A percentile compares a stretch with the other conserved stretches of the same genome.
Conservation (phyloP, 2,113 vertebrate species). For the Xyliphius kryptos region DNA sequence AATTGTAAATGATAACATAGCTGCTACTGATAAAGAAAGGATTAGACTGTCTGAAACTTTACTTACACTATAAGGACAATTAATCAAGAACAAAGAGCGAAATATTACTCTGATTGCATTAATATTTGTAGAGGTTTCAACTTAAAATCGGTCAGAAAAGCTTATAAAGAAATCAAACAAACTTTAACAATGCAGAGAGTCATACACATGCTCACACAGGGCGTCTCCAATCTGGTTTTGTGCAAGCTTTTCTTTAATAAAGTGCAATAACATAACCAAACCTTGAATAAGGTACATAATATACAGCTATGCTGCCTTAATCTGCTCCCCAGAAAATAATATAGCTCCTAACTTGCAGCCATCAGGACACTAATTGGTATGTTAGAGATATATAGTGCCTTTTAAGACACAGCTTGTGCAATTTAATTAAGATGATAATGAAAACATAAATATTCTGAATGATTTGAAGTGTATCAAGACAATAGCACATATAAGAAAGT, state of each 20-base stretch:
- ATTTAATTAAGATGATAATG: conserved; percentile 39
- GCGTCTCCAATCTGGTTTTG: not conserved
- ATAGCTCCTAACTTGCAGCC: conserved; percentile 8
- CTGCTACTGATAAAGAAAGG: too few species aligned
- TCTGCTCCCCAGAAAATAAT: conserved; percentile 21
- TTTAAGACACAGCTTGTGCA: conserved; percentile 26
- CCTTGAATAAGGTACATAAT: conserved; percentile 2
- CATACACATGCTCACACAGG: too few species aligned
- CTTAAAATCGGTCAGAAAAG: too few species aligned
- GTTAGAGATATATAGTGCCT: conserved; percentile 26
- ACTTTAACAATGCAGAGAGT: not conserved
- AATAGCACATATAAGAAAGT: conserved; percentile 35
- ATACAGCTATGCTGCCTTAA: not conserved
- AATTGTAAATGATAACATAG: too few species aligned
- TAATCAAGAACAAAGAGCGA: too few species aligned
- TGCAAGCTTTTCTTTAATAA: not conserved
- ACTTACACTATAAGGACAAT: too few species aligned
- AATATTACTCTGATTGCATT: too few species aligned
- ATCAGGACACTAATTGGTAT: conserved; percentile 22
- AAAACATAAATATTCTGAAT: conserved; percentile 25
- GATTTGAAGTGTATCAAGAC: conserved; percentile 12
- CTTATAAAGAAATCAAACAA: too few species aligned
- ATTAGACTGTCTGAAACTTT: too few species aligned
- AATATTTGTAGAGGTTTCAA: too few species aligned
- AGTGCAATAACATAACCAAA: conserved; percentile 4